Base-by-base conservation (phyloP, 1,140 invertebrate species). In the Mycetomoellerius zeteki region DNA sequence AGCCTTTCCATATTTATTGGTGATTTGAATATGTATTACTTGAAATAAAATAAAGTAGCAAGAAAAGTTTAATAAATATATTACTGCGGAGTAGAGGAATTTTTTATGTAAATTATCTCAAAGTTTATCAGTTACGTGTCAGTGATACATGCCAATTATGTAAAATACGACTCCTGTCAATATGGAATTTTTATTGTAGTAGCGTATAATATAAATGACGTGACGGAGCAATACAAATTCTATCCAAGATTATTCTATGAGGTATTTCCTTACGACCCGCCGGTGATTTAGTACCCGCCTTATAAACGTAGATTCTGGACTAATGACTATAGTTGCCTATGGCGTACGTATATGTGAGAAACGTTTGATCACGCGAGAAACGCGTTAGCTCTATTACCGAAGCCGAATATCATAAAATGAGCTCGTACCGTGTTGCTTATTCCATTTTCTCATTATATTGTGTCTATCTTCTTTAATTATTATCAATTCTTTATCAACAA, bases 321-420 rank as follows among this genome's bases (percentile, higher is more conserved):
- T 84, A 84, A 84, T 84, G 43, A 84, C 52, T 60, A 47, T 82
- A 60, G 19, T 84, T 73, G n/a, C 54, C 69, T 24, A 50, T 73
- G 69, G 54, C 27, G n/a, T 52, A 60, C 37, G 37, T 60, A 75
- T 47, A 47, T 75, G 54, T 60, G 14, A 84, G 54, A 60, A 84
- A 47, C 16, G n/a, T 62, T 14, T 75, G 69, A 73, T 84, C 80
- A 84, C 80, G 80, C 80, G 47, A 84, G 69, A 73, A 84, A 84
- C 80, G 80, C 80, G 80, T 84, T 84, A 84, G 80, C 54, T 84
- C 71, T 73, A 75, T 84, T 75, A 84, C 54, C 69, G 43, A 82
- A 75, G 80, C 43, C 19, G 33, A 82, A 73, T 82, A 21, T 82
- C 19, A 10, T n/a, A 30, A 73, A 84, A 50, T 71, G 58, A 60